phyloP scores from a whole-genome alignment of 2,888 invertebrate genomes.

The Hirtodrosophila histrioides region DNA sequence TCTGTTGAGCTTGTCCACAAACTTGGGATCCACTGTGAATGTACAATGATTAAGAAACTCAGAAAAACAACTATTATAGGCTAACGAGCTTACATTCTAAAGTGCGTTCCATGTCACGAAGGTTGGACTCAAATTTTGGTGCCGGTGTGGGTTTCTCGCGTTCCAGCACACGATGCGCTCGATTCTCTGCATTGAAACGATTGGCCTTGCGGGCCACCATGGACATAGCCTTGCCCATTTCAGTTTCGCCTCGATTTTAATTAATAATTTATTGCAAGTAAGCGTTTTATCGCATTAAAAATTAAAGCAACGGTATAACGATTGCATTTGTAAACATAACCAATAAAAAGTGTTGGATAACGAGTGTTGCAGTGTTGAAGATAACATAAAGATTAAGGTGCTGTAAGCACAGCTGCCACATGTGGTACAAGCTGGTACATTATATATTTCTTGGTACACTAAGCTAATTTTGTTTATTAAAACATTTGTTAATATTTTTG shows the following conservation, averaged over 20 bases:
- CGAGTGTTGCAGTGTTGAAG: background rate
- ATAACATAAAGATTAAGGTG: background rate
- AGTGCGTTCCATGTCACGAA: conserved; percentile 87
- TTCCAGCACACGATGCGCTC: conserved; percentile 89
- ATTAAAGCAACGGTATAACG: conserved; percentile 10
- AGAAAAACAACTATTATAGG: no score
- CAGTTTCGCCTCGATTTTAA: conserved; percentile 18
- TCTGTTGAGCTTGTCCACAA: conserved; percentile 86
- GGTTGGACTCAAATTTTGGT: conserved; percentile 88
- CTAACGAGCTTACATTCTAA: conserved; percentile 84
- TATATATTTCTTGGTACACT: no score
- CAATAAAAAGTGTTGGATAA: conserved; percentile 59
- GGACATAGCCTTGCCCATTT: conserved; percentile 89
- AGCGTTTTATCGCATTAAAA: conserved; percentile 1
- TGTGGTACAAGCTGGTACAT: no score
- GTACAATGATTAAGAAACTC: background rate
- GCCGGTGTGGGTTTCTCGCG: conserved; percentile 89
- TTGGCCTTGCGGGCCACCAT: conserved; percentile 86
- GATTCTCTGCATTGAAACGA: conserved; percentile 90
- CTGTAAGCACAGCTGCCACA: no score
- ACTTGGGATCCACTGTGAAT: conserved; percentile 86
- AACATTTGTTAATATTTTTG: no score
- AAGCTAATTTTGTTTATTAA: no score
- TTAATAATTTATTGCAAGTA: conserved; percentile 35
- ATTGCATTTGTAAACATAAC: conserved; percentile 64